These are phyloP conservation scores for Cuniculus paca DNA, from an alignment of 2,797 vertebrate genomes.

Conservation along the genomic window DNA sequence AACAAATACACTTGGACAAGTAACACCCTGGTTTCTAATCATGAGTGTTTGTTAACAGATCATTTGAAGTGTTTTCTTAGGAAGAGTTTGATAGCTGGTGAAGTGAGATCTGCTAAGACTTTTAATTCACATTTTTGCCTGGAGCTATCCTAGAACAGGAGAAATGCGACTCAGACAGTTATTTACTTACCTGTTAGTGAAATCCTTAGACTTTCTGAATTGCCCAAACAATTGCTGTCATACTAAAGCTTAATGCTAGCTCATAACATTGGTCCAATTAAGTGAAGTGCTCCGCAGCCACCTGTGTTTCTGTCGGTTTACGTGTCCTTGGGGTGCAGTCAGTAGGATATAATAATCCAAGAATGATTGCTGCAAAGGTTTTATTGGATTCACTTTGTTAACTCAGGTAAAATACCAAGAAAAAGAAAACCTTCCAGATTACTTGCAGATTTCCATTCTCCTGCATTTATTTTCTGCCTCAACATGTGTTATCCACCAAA, in stretches of 20 bases:
- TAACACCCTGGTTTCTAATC: background rate
- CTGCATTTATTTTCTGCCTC: background rate
- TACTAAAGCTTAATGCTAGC: conserved; percentile 65
- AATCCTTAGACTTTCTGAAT: conserved; percentile 70
- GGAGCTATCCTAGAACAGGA: conserved; percentile 49
- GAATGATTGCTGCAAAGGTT: conserved; percentile 75
- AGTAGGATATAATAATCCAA: conserved; percentile 75
- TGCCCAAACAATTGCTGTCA: conserved; percentile 61
- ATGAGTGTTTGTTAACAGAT: background rate
- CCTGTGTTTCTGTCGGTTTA: conserved; percentile 54
- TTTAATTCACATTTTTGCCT: conserved; percentile 64
- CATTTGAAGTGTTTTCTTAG: conserved; percentile 32
- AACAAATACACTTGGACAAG: background rate
- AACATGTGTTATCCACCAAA: background rate
- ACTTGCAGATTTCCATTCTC: background rate
- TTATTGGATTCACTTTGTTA: conserved; percentile 77
- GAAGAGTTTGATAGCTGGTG: background rate
- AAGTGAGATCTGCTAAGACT: conserved; percentile 24
- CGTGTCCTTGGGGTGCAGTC: conserved; percentile 66
- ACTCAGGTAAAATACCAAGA: conserved; percentile 69
- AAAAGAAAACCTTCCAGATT: conserved; percentile 25
- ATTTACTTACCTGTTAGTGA: conserved; percentile 65
- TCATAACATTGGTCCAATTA: conserved; percentile 78
- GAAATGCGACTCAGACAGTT: conserved; percentile 4
- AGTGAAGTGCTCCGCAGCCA: conserved; percentile 72